phyloP scores from a whole-genome alignment of 2,113 vertebrate species.

The Channa maculata region DNA sequence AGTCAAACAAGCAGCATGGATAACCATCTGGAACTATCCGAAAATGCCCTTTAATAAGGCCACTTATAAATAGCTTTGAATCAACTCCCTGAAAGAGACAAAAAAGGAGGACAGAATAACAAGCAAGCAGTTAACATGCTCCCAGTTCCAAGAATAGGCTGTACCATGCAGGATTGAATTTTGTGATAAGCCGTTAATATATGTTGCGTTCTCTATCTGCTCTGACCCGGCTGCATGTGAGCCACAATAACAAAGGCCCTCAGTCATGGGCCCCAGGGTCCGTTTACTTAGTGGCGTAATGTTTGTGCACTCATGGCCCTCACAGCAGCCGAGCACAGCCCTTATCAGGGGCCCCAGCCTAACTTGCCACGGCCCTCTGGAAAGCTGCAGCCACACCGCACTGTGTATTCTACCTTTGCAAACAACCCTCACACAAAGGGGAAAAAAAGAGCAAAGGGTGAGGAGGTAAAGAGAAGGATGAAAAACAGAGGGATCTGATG shows the following conservation, averaged over 20 bases:
- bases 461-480: conserved; percentile 56
- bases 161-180: conserved; percentile 65
- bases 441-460: conserved; percentile 43
- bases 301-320: conserved; percentile 80
- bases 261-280: conserved; percentile 73
- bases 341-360: conserved; percentile 73
- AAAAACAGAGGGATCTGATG: conserved; percentile 67
- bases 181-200: conserved; percentile 76
- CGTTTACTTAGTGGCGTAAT: conserved; percentile 85
- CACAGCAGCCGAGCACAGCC: conserved; percentile 69
- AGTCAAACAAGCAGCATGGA: conserved; percentile 51
- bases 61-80: conserved; percentile 59
- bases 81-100: conserved; percentile 45
- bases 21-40: conserved; percentile 50
- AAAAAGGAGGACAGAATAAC: conserved; percentile 29
- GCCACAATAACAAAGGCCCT: conserved; percentile 78
- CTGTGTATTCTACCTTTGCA: conserved; percentile 70
- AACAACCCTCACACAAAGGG: conserved; percentile 71
- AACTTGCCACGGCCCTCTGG: conserved; percentile 32
- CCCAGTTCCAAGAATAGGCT: conserved; percentile 63
- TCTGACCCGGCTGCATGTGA: conserved; percentile 68
- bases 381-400: conserved; percentile 39
- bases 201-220: conserved; percentile 69
- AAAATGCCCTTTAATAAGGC: conserved; percentile 58
- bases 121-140: conserved; percentile 39